These are phyloP conservation scores for Dexiosoma caninum DNA, from an alignment of 2,888 invertebrate genomes.

Conservation along the genomic window DNA sequence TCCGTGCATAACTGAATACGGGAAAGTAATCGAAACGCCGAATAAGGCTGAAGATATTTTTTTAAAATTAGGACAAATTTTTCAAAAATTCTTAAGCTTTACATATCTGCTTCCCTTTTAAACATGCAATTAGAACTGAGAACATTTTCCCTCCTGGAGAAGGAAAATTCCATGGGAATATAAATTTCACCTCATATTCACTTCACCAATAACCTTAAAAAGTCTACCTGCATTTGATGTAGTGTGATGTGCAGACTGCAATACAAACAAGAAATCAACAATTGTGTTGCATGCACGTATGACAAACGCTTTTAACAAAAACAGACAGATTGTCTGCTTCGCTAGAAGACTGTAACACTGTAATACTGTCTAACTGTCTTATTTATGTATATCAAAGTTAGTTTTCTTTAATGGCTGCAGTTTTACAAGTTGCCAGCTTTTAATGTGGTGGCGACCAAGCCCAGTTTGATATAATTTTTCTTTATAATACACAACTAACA, in stretches of 20 bases:
- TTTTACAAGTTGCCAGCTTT: neutral
- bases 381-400: neutral
- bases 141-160: too few relatives aligned
- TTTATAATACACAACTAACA: neutral
- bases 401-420: conserved; percentile 1
- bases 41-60: too few relatives aligned
- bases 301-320: conserved; percentile 20
- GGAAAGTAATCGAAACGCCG: too few relatives aligned
- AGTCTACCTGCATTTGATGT: neutral
- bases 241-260: too few relatives aligned
- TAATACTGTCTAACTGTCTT: conserved; percentile 19
- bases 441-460: conserved; percentile 44
- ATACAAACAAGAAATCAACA: neutral
- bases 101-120: too few relatives aligned
- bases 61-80: too few relatives aligned
- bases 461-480: conserved; percentile 46
- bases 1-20: too few relatives aligned
- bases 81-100: too few relatives aligned
- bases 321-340: conserved; percentile 41
- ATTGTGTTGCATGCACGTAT: neutral
- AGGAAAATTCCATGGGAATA: too few relatives aligned
- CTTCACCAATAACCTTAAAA: too few relatives aligned
- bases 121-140: too few relatives aligned
- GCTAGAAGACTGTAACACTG: neutral
- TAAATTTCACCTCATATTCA: too few relatives aligned